Evolutionary conservation across 2,888 invertebrate genomes (phyloP), one percentile per base, ranked within the genome.

Genomic region (Mesorhabditis spiculigera): DNA sequence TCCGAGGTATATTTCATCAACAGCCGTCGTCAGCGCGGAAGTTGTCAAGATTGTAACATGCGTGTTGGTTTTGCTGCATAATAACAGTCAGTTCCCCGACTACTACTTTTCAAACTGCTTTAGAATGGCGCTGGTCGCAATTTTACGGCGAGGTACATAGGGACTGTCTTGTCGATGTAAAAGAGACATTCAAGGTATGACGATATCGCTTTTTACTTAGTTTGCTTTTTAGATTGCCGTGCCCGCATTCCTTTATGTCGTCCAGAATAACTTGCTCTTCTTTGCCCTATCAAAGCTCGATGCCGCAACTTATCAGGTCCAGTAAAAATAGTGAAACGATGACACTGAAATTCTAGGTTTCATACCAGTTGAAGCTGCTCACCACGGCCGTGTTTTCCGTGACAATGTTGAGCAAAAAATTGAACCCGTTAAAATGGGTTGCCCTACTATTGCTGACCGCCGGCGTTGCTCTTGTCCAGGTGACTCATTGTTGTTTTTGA

Each of bases 351-450:
- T 89, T 89, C 67, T 86, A 93, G 93, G 93, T 97, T 8, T 95
- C 96, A 70, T 97, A 97, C 89, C 97, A 97, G 87, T 87, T 97
- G 77, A 97, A 97, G 88, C 93, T 97, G 80, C 89, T 97, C 16
- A 97, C 97, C 13, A 97, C 97, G 8, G 97, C 97, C 41, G 90
- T 97, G 87, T 95, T 97, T 87, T 93, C 95, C 43, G 94, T 97
- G 0, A 86, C 92, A 5, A 93, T 97, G 81, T 88, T 97, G 69
- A 90, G 92, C 72, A 91, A 91, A 79, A 90, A 90, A 76, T 88
- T 97, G 5, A 89, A 91, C 43, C 88, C 88, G 0, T 73, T 76
- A 16, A 76, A 80, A 45, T 97, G 96, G 96, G 87, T 91, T 61
- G 93, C 96, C 0, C 88, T 97, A 64, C 87, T 92, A 2, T 87